A percentile compares a stretch with the other conserved stretches of the same genome.
These are phyloP conservation scores for Abramis brama DNA, from an alignment of 2,113 vertebrate species.

Conservation along the genomic window DNA sequence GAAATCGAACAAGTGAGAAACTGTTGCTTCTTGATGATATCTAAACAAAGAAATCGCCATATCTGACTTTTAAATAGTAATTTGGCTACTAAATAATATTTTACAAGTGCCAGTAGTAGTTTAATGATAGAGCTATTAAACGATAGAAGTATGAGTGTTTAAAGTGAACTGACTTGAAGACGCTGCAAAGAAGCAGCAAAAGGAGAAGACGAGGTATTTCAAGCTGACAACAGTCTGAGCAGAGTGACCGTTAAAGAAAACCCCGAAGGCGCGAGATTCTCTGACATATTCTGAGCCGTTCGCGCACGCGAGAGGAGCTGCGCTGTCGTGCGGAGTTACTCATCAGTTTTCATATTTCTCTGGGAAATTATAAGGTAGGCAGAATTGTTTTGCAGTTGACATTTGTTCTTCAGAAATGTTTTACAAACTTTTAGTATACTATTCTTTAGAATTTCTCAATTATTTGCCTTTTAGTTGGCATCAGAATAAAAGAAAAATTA, in stretches of 20 bases:
- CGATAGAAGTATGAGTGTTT: neutral
- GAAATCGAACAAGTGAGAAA: constrained; percentile 78
- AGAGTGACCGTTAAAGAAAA: constrained; percentile 29
- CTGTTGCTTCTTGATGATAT: constrained; percentile 71
- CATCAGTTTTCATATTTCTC: neutral
- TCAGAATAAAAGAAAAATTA: neutral
- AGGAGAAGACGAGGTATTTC: neutral
- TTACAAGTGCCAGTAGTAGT: neutral
- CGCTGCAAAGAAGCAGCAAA: constrained; percentile 3
- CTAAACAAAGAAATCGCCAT: neutral
- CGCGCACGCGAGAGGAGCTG: neutral
- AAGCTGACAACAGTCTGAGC: neutral
- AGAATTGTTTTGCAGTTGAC: neutral
- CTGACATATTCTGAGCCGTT: constrained; percentile 14
- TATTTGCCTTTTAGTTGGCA: neutral
- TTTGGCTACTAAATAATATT: neutral
- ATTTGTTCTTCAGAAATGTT: neutral
- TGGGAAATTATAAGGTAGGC: neutral
- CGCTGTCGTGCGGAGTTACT: neutral
- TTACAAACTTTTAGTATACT: neutral
- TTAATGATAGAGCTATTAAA: neutral
- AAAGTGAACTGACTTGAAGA: constrained; percentile 15
- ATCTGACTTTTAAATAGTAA: neutral
- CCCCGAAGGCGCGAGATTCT: constrained; percentile 1
- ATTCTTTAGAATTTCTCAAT: neutral